Base-by-base conservation (phyloP, 1,140 invertebrate genomes). In the Campoletis sonorensis region DNA sequence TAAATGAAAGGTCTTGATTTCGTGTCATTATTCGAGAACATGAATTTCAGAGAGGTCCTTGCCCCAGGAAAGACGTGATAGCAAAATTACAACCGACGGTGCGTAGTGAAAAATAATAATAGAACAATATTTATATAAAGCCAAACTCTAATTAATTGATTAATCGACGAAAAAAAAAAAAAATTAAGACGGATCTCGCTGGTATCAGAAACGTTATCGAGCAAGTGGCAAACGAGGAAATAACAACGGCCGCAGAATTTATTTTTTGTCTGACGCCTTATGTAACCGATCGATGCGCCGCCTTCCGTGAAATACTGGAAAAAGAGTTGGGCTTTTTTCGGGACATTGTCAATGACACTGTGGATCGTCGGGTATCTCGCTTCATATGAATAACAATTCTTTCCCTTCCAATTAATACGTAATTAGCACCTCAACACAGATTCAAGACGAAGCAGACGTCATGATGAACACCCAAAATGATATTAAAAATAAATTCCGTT, bases 381-480 rank as follows among this genome's bases (percentile, higher is more conserved):
- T 58, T 64, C 4, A 2, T 26, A 26, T 26, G 7, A 64, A 23
- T 64, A 67, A n/a, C 3, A 30, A 68, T 58, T 54, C 30, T 51
- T 51, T 15, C 23, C 40, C 1, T 45, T 10, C 40, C 13, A 45
- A 11, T 45, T 13, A 13, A 45, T 13, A 45, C 40, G 49, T 58
- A 78, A 78, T 26, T 54, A 15, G 7, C 30, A 2, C 30, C 27
- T 61, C 61, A 30, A 54, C 51, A 8, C 40, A 84, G 83, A 76
- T 84, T 26, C 84, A 84, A 33, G 84, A 84, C 73, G 84, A 84
- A 70, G 80, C 76, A 11, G 84, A 84, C 58, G 84, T 83, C 4
- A 84, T 83, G 84, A 81, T 81, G 70, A 30, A 78, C 67, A 80
- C 79, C 1, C 84, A 83, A 51, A 83, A 80, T 16, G 78, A 77